Conservation (phyloP, 2,797 vertebrate species). For the Dendrocincla tyrannina region DNA sequence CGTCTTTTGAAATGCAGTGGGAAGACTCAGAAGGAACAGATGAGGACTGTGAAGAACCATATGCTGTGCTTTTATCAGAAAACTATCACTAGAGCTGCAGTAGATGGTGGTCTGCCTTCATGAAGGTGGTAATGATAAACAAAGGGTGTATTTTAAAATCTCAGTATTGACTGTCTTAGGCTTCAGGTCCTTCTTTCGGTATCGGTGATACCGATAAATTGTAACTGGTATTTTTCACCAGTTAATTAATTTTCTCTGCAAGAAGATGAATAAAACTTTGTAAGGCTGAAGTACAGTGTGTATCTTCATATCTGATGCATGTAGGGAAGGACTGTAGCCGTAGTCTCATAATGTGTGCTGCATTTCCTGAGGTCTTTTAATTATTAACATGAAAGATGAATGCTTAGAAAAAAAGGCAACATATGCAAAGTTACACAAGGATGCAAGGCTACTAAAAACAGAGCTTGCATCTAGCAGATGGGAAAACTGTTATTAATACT, state of each 20-base stretch:
- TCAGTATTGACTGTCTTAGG: not conserved
- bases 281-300: not conserved
- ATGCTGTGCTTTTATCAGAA: not conserved
- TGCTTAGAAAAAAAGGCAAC: not conserved
- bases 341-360: not conserved
- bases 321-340: not conserved
- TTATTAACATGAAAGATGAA: not conserved
- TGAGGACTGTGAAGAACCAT: not conserved
- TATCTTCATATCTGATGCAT: not conserved
- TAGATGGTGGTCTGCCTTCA: not conserved
- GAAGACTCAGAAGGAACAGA: not conserved
- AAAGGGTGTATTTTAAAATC: not conserved
- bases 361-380: not conserved
- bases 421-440: not conserved
- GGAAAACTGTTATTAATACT: not conserved
- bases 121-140: not conserved
- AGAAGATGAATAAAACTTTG: not conserved
- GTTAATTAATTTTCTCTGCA: not conserved
- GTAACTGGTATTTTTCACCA: not conserved
- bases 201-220: not conserved
- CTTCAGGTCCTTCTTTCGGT: not conserved
- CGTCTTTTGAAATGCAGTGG: not conserved
- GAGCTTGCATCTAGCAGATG: not conserved
- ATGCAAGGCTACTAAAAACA: not conserved
- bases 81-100: not conserved